These are phyloP conservation scores for Caranx melampygus DNA, from an alignment of 2,113 vertebrate species.

Conservation along the genomic window DNA sequence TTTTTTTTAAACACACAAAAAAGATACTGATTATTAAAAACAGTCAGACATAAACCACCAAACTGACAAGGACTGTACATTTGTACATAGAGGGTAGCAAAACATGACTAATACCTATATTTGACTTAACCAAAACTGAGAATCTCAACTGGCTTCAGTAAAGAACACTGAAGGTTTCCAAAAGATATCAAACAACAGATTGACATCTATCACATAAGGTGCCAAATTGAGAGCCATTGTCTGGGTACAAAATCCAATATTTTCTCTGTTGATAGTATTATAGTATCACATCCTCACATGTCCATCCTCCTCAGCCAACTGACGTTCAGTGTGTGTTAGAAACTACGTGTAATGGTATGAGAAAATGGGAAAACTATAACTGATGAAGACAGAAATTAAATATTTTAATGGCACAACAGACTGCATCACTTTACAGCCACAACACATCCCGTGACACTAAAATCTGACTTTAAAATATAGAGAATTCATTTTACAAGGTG, in stretches of 20 bases:
- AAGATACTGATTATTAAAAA: constrained; percentile 48
- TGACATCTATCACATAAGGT: constrained; percentile 19
- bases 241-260: not conserved
- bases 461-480: not conserved
- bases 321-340: not conserved
- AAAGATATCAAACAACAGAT: not conserved
- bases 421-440: not conserved
- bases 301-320: not conserved
- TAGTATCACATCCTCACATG: not conserved
- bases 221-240: constrained; percentile 8
- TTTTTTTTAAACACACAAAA: constrained; percentile 24
- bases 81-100: constrained; percentile 64
- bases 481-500: constrained; percentile 14
- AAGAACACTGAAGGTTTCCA: constrained; percentile 11
- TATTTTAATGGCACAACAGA: constrained; percentile 41
- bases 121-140: not conserved
- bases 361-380: not conserved
- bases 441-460: not conserved
- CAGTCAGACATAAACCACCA: constrained; percentile 45
- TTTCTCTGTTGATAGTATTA: not conserved
- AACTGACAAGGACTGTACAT: constrained; percentile 70
- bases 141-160: constrained; percentile 2
- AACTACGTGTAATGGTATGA: not conserved
- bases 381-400: not conserved
- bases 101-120: not conserved